These are phyloP conservation scores for Drosophila kurseongensis DNA, from an alignment of 1,140 invertebrate genomes.

Conservation along the genomic window DNA sequence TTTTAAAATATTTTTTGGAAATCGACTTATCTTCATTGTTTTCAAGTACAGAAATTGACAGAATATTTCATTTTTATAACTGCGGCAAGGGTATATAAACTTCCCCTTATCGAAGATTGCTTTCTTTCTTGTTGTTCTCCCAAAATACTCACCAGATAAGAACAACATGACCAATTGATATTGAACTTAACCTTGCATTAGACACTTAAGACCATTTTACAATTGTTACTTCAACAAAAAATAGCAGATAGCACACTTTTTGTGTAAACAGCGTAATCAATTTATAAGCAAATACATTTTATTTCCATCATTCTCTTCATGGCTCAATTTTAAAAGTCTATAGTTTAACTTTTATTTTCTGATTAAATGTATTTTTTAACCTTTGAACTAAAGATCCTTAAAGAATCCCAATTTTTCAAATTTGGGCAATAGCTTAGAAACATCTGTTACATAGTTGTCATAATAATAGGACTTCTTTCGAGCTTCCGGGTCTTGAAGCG, in stretches of 20 bases:
- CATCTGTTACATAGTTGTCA: constrained; percentile 39
- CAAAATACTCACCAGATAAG: neutral
- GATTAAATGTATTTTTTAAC: neutral
- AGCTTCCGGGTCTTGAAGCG: constrained; percentile 9
- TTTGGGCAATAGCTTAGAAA: constrained; percentile 33
- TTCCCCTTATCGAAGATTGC: no score
- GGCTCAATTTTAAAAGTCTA: no score
- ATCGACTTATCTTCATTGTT: no score
- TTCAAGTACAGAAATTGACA: no score
- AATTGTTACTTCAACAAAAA: neutral
- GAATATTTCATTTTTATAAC: no score
- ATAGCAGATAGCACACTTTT: neutral
- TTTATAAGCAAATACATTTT: neutral
- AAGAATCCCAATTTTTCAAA: constrained; percentile 59
- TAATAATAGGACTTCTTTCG: constrained; percentile 28
- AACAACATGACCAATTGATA: neutral
- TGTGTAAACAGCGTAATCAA: neutral
- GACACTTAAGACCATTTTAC: neutral
- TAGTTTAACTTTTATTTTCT: no score
- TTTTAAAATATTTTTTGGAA: no score
- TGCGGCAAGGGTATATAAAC: no score
- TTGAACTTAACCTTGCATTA: constrained; percentile 1
- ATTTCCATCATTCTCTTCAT: no score
- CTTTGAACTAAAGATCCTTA: constrained; percentile 12
- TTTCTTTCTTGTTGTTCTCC: no score